phyloP scores from a whole-genome alignment of 1,140 invertebrate species.

The Drosophila nannoptera region DNA sequence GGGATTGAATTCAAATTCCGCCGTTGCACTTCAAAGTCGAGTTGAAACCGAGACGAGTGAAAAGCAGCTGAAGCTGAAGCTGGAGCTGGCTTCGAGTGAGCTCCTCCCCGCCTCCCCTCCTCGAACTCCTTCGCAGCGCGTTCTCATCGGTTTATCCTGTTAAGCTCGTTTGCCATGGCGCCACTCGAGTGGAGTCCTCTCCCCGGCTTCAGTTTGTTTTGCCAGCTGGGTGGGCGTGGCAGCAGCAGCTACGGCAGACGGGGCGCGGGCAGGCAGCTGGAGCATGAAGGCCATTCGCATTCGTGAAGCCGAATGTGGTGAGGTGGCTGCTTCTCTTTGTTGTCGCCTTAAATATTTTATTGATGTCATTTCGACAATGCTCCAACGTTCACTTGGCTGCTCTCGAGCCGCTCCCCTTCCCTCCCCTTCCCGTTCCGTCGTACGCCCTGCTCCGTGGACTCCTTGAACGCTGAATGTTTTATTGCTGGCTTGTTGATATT shows the following conservation, averaged over 20 bases:
- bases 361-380: conserved; percentile 70
- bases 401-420: no score
- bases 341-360: conserved; percentile 71
- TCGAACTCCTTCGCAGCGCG: not conserved
- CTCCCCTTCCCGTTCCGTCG: not conserved
- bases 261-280: conserved; percentile 11
- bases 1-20: conserved; percentile 72
- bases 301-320: conserved; percentile 28
- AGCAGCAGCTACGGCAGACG: not conserved
- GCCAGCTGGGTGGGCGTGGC: conserved; percentile 17
- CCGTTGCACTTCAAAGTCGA: conserved; percentile 62
- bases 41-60: conserved; percentile 58
- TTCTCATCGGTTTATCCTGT: conserved; percentile 40
- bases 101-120: not conserved
- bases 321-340: conserved; percentile 35
- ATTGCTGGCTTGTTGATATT: conserved; percentile 66
- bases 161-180: conserved; percentile 39
- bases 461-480: conserved; percentile 56
- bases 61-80: conserved; percentile 20
- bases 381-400: conserved; percentile 59
- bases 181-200: conserved; percentile 28
- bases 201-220: conserved; percentile 33
- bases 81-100: conserved; percentile 10
- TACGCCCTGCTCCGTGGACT: conserved; percentile 19
- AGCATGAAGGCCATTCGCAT: conserved; percentile 25